Base-by-base conservation (phyloP, 2,113 vertebrate genomes). In the Tachysurus vachellii region DNA sequence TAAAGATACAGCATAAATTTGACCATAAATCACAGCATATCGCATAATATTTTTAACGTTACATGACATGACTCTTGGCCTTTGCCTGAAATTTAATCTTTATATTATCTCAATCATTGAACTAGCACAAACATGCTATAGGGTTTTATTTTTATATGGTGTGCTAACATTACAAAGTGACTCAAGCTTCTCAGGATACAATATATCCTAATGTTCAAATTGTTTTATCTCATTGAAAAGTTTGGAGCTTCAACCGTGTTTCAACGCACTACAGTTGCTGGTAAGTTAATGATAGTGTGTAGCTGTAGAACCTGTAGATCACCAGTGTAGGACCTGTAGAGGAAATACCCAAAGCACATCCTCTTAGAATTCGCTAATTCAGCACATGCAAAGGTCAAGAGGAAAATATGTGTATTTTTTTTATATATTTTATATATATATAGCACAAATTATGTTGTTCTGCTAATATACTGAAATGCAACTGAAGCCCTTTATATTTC, bases 401-500 rank as follows among this genome's bases (percentile, higher is more conserved):
- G 19, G 26, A 17, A 61, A 66, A 75, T 62, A 54, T 79, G 81
- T 77, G 13, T 85, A 47, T 79, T 85, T 75, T 80, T 47, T 54
- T 75, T 80, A 44, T 70, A 76, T 68, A 36, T n/a, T n/a, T n/a
- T 36, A 36, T 36, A 36, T 36, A 36, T 36, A 36, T 36, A 36
- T 36, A 86, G 36, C 75, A 80, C 57, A 50, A 54, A 44, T 42
- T 71, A 13, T 84, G 86, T 88, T 73, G 9, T 76, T 87, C 54
- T 89, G 73, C 84, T 84, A 80, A 81, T 88, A 84, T 88, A 83
- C 86, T 91, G 75, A 73, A 73, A 66, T 88, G 77, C 89, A 80
- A 86, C 85, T 92, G 73, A 89, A 95, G 92, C 94, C 93, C 94
- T 97, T 95, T 96, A 95, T 96, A 93, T 97, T 94, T 92, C 95